phyloP scores from a whole-genome alignment of 2,797 vertebrate genomes.

The Pantherophis vulpinus region DNA sequence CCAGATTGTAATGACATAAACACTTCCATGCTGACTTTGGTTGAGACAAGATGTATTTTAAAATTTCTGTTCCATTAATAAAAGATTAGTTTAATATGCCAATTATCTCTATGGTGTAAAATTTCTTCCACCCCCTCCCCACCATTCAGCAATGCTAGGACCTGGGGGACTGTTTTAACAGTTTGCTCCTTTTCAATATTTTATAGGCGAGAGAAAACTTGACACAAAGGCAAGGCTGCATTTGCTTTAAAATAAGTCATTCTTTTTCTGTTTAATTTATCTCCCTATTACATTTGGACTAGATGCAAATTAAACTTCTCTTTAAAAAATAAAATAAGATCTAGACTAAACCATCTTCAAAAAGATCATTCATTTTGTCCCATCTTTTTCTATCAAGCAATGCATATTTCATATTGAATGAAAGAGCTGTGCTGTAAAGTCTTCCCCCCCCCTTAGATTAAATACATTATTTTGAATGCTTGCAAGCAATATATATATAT shows the following conservation, averaged over 20 bases:
- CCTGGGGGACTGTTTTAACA: conserved; percentile 46
- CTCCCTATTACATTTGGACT: conserved; percentile 1
- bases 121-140: conserved; percentile 13
- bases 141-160: conserved; percentile 34
- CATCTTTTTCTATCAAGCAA: background rate
- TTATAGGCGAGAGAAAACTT: conserved; percentile 24
- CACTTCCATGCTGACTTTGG: conserved; percentile 58
- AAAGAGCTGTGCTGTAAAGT: background rate
- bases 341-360: background rate
- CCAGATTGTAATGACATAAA: conserved; percentile 56
- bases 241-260: conserved; percentile 31
- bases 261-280: conserved; percentile 13
- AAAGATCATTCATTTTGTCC: background rate
- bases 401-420: background rate
- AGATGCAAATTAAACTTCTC: conserved; percentile 8
- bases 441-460: background rate
- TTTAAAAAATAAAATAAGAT: background rate
- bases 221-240: background rate
- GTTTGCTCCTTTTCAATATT: conserved; percentile 49
- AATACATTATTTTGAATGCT: background rate
- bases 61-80: conserved; percentile 59
- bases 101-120: conserved; percentile 54
- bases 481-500: background rate
- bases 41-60: conserved; percentile 52
- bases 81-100: conserved; percentile 55